phyloP scores from a whole-genome alignment of 2,797 vertebrate species.

The Oreonectes daqikongensis region DNA sequence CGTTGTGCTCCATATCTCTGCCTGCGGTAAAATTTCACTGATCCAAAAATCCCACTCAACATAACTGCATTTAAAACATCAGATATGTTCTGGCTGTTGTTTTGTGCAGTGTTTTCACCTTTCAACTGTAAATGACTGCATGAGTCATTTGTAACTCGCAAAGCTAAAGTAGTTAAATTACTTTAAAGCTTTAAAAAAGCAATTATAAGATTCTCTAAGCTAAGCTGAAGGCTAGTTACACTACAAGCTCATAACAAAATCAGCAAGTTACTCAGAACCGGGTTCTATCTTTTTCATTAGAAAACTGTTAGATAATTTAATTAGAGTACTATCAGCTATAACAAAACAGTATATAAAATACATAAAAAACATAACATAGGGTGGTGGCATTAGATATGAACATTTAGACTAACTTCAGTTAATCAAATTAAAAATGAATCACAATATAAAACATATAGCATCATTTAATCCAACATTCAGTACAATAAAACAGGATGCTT shows the following conservation, averaged over 20 bases:
- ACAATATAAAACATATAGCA: background rate
- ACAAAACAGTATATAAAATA: no score
- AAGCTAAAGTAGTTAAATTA: no score
- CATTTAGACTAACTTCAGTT: no score
- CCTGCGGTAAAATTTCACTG: background rate
- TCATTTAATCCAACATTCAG: no score
- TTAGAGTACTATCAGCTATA: background rate
- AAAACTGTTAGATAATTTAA: no score
- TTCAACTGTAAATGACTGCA: background rate
- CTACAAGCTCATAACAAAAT: background rate
- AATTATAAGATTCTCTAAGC: background rate
- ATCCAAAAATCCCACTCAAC: background rate
- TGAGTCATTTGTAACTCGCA: no score
- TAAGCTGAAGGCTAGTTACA: background rate
- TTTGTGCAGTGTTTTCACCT: background rate
- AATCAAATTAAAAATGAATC: background rate
- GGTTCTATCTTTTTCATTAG: background rate
- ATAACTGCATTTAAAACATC: background rate
- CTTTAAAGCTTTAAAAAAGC: background rate
- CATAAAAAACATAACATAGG: no score
- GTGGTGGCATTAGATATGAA: no score
- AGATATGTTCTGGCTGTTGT: background rate
- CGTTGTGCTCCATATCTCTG: background rate
- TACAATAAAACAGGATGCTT: background rate
- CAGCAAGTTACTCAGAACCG: background rate